Evolutionary conservation across 2,888 invertebrate species (phyloP), one percentile per base, ranked within the genome.

Genomic region (Diloba caeruleocephala): DNA sequence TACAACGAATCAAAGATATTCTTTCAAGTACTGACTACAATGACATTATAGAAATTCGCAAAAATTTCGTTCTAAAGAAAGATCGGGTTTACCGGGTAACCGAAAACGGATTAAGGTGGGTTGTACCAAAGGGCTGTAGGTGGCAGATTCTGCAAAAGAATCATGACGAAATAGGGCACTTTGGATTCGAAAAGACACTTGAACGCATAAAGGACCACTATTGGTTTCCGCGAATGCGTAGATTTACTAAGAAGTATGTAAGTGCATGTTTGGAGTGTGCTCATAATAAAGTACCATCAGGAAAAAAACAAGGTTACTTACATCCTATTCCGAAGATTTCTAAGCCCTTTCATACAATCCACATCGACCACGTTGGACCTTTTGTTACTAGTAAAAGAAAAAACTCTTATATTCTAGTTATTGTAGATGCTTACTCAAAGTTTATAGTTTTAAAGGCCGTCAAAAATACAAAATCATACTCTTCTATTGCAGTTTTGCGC

Each of bases 381-480:
- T 44, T 44, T 14, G 36, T 34, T 12, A 44, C 1, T 8, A 19
- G 17, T 17, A 17, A 17, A 17, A 17, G 17, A 17, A 34, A 26
- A 8, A 43, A 43, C 31, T 23, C 8, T 17, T 42, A 42, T 8
- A 21, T 42, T 21, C 13, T 42, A 14, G 21, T 32, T 3, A 32
- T 42, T 23, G 31, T 42, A 21, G 41, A 42, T 7, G 19, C 31
- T 2, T 42, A 76, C 44, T 80, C 78, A 1, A 78, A 78, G 45
- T 81, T 74, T 58, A 45, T 68, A 3, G 71, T 74, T 41, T 21
- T 76, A 13, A 72, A 63, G 8, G 26, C 38, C 2, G 38, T 38
- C 2, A 38, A 38, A 26, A 38, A 26, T 28, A 38, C 38, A 0
- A 38, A 38, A 15, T 38, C 38, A 2, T 14, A 17, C 5, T 3